phyloP scores from a whole-genome alignment of 1,140 invertebrate species.

The Caenorhabditis brenneri region DNA sequence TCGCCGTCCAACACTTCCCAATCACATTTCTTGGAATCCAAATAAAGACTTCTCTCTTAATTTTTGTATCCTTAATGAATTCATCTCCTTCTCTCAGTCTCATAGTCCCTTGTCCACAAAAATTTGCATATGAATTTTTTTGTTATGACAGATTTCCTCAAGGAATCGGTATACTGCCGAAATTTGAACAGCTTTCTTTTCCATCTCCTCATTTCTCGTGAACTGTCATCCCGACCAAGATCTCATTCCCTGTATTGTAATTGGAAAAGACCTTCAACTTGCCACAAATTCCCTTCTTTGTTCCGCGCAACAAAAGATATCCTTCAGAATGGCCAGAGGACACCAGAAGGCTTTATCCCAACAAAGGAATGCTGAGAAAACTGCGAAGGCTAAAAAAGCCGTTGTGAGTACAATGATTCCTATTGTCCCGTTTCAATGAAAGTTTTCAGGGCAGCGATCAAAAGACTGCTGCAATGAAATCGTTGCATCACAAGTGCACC shows the following conservation, averaged over 20 bases:
- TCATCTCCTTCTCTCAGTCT: background rate
- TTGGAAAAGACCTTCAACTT: background rate
- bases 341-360: constrained; percentile 31
- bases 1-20: background rate
- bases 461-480: constrained; percentile 94
- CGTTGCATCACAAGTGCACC: constrained; percentile 85
- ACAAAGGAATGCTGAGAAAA: constrained; percentile 14
- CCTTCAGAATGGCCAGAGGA: background rate
- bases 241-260: background rate
- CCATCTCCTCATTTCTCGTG: background rate
- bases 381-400: constrained; percentile 16
- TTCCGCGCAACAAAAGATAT: background rate
- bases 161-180: too few species aligned
- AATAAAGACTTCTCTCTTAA: background rate
- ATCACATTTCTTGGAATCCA: constrained; percentile 19
- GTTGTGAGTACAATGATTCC: background rate
- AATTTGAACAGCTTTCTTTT: background rate
- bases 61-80: background rate
- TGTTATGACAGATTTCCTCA: too few species aligned
- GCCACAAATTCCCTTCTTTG: background rate
- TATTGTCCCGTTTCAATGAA: too few species aligned
- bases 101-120: background rate
- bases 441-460: constrained; percentile 81
- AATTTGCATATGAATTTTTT: background rate
- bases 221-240: background rate